phyloP scores from a whole-genome alignment of 2,113 vertebrate species.

The Parotia lawesii region DNA sequence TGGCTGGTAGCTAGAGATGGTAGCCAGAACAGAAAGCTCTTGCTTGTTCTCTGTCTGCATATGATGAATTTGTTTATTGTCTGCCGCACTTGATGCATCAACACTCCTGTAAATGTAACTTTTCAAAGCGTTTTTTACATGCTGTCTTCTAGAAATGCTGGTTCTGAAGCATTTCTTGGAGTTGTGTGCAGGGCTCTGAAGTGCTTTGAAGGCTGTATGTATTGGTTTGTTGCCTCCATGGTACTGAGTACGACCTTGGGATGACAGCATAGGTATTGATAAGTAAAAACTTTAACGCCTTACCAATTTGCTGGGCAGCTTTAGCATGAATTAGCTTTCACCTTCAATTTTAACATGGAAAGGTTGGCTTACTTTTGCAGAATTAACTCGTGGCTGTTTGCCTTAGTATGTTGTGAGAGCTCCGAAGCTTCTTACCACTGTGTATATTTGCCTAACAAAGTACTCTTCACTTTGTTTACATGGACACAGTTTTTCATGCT shows the following conservation, averaged over 20 bases:
- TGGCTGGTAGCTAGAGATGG: background rate
- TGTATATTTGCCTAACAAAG: background rate
- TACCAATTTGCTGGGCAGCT: background rate
- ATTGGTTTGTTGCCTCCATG: background rate
- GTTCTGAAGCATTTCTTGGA: background rate
- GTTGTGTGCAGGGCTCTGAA: background rate
- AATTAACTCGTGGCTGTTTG: background rate
- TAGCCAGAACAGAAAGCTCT: background rate
- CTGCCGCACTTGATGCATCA: rapidly evolving
- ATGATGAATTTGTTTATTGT: background rate
- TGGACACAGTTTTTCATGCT: background rate
- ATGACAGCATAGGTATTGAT: background rate
- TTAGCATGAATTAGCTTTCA: background rate
- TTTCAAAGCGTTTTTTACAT: background rate
- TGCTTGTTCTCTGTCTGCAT: background rate
- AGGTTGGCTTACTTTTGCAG: background rate
- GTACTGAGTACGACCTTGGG: background rate
- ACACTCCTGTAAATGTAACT: background rate
- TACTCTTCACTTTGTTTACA: background rate
- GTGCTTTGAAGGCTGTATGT: background rate
- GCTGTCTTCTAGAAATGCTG: background rate
- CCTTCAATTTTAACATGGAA: background rate
- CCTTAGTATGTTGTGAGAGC: background rate
- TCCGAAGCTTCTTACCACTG: background rate
- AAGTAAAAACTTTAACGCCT: background rate